These are phyloP conservation scores for Hydra vulgaris DNA, from an alignment of 30 jellyfish, hydroid and myxozoan species.

Conservation along the genomic window DNA sequence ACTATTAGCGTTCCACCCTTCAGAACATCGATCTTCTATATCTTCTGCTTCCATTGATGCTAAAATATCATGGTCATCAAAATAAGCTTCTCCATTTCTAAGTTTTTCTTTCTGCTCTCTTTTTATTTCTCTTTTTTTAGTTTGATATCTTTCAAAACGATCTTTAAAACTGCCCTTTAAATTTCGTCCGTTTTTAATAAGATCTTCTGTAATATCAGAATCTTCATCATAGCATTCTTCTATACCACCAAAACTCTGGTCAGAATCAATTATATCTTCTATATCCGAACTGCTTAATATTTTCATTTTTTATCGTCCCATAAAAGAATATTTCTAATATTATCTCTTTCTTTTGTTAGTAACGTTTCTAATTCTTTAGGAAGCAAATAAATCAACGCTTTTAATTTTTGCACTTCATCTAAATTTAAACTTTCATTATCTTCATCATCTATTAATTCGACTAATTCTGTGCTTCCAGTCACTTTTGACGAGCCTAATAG, in stretches of 20 bases:
- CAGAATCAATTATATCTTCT: background rate
- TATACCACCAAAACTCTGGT: background rate
- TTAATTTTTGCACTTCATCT: background rate
- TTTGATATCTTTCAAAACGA: background rate
- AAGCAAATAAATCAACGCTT: background rate
- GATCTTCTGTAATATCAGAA: background rate
- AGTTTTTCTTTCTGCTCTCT: background rate
- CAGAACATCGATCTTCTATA: background rate
- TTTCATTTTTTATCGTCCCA: background rate
- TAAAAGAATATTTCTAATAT: background rate
- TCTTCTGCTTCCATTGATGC: background rate
- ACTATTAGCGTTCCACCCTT: background rate
- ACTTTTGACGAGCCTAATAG: background rate
- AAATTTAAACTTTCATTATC: background rate
- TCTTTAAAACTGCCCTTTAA: background rate
- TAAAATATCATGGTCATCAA: background rate
- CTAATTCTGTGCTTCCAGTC: background rate
- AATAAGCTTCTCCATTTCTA: background rate
- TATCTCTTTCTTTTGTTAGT: background rate
- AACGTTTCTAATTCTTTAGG: background rate
- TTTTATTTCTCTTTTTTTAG: too few relatives aligned
- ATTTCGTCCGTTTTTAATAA: background rate
- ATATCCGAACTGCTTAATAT: background rate
- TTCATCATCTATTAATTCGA: background rate
- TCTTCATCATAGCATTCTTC: background rate